These are phyloP conservation scores for Drosophila sulfurigaster DNA, from an alignment of 1,140 invertebrate genomes.

Conservation along the genomic window DNA sequence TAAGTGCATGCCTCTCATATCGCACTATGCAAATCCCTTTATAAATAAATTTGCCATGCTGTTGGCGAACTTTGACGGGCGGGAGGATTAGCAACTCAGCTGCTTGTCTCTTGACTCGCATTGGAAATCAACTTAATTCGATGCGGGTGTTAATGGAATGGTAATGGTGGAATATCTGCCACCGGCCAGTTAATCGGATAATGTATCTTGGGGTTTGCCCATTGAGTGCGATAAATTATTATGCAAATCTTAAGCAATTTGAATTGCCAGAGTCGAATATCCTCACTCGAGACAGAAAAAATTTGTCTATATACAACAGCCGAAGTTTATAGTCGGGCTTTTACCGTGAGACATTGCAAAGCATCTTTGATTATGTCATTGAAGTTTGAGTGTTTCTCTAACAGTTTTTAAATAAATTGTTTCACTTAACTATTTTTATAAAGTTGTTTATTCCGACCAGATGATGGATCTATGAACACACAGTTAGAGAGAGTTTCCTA, in stretches of 20 bases:
- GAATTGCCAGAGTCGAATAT: background rate
- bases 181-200: constrained; percentile 43
- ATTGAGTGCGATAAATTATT: background rate
- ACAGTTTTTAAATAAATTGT: no score
- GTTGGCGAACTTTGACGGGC: constrained; percentile 45
- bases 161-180: constrained; percentile 24
- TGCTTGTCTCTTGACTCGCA: constrained; percentile 14
- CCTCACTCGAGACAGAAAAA: no score
- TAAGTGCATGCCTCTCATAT: constrained; percentile 35
- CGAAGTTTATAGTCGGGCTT: no score
- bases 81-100: constrained; percentile 17
- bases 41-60: constrained; percentile 68
- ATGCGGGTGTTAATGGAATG: constrained; percentile 58
- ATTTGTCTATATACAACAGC: no score
- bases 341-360: no score
- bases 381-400: no score
- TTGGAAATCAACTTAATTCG: constrained; percentile 51
- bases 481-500: no score
- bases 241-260: background rate
- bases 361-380: no score
- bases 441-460: no score
- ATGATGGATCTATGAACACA: no score
- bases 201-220: constrained; percentile 5
- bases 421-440: no score
- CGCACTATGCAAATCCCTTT: constrained; percentile 70